phyloP scores from a whole-genome alignment of 2,888 invertebrate species.

The Ectobius pallidus region DNA sequence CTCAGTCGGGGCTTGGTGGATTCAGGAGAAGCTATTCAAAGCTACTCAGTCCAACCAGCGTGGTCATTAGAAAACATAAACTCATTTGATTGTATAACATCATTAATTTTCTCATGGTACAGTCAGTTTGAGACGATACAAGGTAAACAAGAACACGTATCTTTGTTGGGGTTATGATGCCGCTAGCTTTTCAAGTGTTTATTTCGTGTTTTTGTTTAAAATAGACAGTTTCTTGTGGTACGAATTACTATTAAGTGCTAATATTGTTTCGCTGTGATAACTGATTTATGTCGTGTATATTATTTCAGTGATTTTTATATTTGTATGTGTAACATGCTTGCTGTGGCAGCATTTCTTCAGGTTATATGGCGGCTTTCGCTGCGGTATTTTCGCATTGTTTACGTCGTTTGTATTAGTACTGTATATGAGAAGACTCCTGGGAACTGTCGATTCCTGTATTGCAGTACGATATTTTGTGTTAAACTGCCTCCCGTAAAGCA shows the following conservation, averaged over 20 bases:
- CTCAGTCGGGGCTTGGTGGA: constrained; percentile 47
- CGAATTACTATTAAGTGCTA: no score
- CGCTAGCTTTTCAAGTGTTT: constrained; percentile 11
- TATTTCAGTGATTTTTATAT: not conserved
- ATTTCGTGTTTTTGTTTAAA: not conserved
- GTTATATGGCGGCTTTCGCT: not conserved
- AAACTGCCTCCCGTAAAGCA: no score
- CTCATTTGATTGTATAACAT: constrained; percentile 33
- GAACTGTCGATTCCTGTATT: no score
- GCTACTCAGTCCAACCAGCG: constrained; percentile 39
- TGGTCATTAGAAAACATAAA: constrained; percentile 33
- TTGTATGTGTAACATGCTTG: constrained; percentile 10
- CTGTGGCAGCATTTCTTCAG: not conserved
- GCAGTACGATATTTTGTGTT: no score
- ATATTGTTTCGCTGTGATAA: not conserved
- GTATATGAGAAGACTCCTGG: no score
- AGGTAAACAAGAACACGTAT: constrained; percentile 39
- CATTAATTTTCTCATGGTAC: constrained; percentile 39
- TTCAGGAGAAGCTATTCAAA: constrained; percentile 44
- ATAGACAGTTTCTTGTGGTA: no score
- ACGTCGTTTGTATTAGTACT: no score
- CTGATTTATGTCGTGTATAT: not conserved
- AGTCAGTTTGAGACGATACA: constrained; percentile 39
- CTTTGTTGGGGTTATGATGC: constrained; percentile 27
- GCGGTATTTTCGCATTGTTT: constrained; percentile 10